Evolutionary conservation across 2,888 invertebrate species (phyloP), one percentile per base, ranked within the genome.

Genomic region (Bembecia ichneumoniformis): DNA sequence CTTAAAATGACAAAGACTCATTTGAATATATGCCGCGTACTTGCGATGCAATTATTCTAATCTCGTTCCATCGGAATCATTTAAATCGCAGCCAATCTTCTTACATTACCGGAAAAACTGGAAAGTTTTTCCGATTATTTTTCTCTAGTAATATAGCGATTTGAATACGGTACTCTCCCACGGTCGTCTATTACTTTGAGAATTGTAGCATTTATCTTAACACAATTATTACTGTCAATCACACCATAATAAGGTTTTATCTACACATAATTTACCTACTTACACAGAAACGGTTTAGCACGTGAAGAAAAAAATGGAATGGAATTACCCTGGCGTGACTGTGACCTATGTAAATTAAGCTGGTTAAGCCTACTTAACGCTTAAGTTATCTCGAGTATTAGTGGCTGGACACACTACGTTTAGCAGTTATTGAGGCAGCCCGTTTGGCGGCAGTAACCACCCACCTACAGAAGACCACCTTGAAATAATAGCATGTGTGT

Each of bases 71-170:
- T 55, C 57, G 60, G 62, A 64, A 59, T 63, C 58, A 63, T 68
- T 72, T 71, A 69, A 74, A 73, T 60, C 60, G 63, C 62, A 61
- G 61, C 47, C 44, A 14, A 62, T 59, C 57, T 63, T 71, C 71
- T 72, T 71, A 77, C 70, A 62, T 57, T 74, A 80, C 83, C 77
- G 82, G 83, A 82, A 83, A 82, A 86, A 84, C 86, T 70, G 81
- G 82, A 79, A 79, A 74, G 76, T 69, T 74, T 74, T 75, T 78
- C 76, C 69, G 71, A 58, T 64, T 62, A 60, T 64, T 68, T 69
- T 69, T 64, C 58, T 64, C 53, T 70, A 57, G n/a, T n/a, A n/a
- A n/a, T n/a, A n/a, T n/a, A n/a, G 54, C 63, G 60, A 79, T 81
- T 80, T 80, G 76, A 81, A 81, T 78, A 78, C 62, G 69, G 66